Evolutionary conservation across 2,113 vertebrate genomes (phyloP).

Genomic region (Urocitellus parryii): DNA sequence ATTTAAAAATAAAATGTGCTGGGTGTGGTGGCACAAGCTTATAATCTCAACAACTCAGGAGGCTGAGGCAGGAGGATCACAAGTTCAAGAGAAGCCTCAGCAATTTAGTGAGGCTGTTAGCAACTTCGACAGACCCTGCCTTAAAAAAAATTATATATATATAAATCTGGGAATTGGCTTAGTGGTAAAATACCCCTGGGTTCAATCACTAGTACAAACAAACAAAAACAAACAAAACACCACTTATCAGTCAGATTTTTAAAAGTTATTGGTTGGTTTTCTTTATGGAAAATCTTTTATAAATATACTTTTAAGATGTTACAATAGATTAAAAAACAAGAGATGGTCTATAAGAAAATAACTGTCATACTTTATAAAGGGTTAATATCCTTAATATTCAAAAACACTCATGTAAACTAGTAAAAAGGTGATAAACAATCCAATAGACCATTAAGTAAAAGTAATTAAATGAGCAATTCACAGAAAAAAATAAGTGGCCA

Average conservation of each 20-base stretch:
- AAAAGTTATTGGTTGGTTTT: background rate
- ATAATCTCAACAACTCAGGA: too few relatives aligned
- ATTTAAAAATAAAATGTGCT: constrained; percentile 1
- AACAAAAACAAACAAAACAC: too few relatives aligned
- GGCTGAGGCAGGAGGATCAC: too few relatives aligned
- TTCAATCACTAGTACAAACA: too few relatives aligned
- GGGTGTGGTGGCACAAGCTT: background rate
- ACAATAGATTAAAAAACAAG: background rate
- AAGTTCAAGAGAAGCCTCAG: too few relatives aligned
- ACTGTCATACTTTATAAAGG: background rate
- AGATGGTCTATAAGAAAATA: background rate
- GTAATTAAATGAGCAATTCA: constrained; percentile 56
- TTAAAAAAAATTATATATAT: too few relatives aligned
- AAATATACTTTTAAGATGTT: constrained; percentile 32
- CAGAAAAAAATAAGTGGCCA: constrained; percentile 6
- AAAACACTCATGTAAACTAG: background rate
- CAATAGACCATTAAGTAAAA: constrained; percentile 28
- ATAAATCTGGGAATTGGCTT: too few relatives aligned
- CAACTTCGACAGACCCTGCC: too few relatives aligned
- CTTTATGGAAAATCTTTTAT: constrained; percentile 1
- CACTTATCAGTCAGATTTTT: background rate
- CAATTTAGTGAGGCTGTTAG: too few relatives aligned
- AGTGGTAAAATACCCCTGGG: too few relatives aligned
- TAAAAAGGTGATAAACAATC: background rate
- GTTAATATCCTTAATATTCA: background rate